Evolutionary conservation across 2,888 invertebrate species (phyloP).

Genomic region (Aleiodes testaceus): DNA sequence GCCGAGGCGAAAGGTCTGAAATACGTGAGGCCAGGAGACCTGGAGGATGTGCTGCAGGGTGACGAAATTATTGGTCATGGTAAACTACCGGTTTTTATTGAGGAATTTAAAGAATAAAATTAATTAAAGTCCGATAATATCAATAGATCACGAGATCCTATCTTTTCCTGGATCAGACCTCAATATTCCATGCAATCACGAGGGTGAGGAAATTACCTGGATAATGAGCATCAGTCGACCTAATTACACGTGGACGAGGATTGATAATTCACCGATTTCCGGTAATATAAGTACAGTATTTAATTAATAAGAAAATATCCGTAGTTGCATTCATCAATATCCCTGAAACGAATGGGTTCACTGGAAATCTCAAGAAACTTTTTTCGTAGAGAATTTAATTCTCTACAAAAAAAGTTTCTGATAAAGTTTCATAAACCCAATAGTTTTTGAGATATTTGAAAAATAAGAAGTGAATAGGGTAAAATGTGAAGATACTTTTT

Average conservation of each 20-base stretch:
- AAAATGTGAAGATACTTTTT: too few relatives aligned
- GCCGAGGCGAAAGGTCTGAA: slow-evolving; percentile 58
- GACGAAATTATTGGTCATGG: slow-evolving; percentile 42
- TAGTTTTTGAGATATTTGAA: too few relatives aligned
- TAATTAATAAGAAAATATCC: too few relatives aligned
- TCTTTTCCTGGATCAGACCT: slow-evolving; percentile 61
- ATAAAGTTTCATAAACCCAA: too few relatives aligned
- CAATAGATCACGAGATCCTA: slow-evolving; percentile 56
- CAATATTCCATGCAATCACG: slow-evolving; percentile 61
- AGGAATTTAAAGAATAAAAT: not conserved
- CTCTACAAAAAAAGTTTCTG: too few relatives aligned
- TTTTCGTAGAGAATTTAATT: too few relatives aligned
- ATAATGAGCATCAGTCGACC: slow-evolving; percentile 58
- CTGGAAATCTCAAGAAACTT: too few relatives aligned
- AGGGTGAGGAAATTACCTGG: slow-evolving; percentile 58
- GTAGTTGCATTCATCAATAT: too few relatives aligned
- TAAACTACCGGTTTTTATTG: slow-evolving; percentile 3
- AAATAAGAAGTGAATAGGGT: too few relatives aligned
- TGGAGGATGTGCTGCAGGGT: slow-evolving; percentile 53
- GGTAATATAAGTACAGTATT: slow-evolving; percentile 47
- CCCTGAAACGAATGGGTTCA: too few relatives aligned
- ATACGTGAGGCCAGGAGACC: slow-evolving; percentile 57
- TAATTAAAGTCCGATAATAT: not conserved
- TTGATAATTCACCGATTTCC: slow-evolving; percentile 56
- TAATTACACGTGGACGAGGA: slow-evolving; percentile 61